phyloP scores from a whole-genome alignment of 2,888 invertebrate species.

The Caenorhabditis drosophilae region DNA sequence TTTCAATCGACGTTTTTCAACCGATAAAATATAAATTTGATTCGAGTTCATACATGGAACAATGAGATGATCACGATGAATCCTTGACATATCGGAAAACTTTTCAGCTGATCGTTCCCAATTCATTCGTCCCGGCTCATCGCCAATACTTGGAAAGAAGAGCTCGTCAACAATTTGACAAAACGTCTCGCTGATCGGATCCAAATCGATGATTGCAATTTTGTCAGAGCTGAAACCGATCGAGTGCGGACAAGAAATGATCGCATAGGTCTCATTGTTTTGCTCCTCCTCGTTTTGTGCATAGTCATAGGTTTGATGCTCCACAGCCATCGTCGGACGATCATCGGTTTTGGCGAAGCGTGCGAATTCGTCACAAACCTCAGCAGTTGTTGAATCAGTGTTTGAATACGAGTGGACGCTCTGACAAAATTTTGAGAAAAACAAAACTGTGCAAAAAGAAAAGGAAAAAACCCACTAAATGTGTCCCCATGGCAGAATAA shows the following conservation, averaged over 20 bases:
- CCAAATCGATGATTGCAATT: conserved; percentile 38
- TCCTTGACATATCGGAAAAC: conserved; percentile 39
- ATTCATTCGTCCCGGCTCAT: conserved; percentile 52
- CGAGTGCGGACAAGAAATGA: conserved; percentile 35
- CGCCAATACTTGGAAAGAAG: conserved; percentile 27
- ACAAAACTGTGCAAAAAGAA: too few species aligned
- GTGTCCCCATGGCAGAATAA: too few species aligned
- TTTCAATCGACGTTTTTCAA: conserved; percentile 23
- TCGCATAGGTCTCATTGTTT: conserved; percentile 22
- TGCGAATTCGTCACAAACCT: conserved; percentile 11
- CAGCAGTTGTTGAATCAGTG: too few species aligned
- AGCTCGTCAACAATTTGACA: conserved; percentile 31
- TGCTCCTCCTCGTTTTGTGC: conserved; percentile 24
- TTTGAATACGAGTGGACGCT: too few species aligned
- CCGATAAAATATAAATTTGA: conserved; percentile 83
- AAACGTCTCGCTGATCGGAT: conserved; percentile 33
- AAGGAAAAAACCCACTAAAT: too few species aligned
- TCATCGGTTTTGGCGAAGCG: conserved; percentile 30
- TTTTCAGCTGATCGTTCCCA: conserved; percentile 49
- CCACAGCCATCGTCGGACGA: conserved; percentile 36
- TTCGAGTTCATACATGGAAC: conserved; percentile 83
- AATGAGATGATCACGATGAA: conserved; percentile 79
- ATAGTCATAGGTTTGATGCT: conserved; percentile 38
- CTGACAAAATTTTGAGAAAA: too few species aligned
- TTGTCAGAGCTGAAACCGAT: conserved; percentile 31